A percentile compares a stretch with the other conserved stretches of the same genome.
These are phyloP conservation scores for Octodonta nipae DNA, from an alignment of 2,888 invertebrate genomes.

Conservation along the genomic window DNA sequence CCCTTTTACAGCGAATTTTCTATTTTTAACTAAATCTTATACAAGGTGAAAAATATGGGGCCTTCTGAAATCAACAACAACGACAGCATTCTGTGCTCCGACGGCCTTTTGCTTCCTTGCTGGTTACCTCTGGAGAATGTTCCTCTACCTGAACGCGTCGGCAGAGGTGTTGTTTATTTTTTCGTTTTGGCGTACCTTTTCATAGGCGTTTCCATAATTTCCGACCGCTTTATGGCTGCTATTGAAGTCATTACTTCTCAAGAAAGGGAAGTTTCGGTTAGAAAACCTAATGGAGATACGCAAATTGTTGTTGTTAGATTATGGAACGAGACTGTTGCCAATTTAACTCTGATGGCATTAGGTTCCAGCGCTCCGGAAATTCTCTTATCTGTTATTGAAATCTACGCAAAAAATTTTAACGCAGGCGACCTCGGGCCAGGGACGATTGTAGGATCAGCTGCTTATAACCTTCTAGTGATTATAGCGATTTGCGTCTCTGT, in stretches of 20 bases:
- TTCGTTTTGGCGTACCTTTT: conserved; percentile 82
- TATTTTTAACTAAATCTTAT: no score
- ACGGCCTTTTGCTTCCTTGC: conserved; percentile 75
- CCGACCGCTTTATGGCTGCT: conserved; percentile 97
- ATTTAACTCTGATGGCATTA: conserved; percentile 94
- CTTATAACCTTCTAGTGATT: conserved; percentile 96
- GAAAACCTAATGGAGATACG: conserved; percentile 73
- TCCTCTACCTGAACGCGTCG: conserved; percentile 58
- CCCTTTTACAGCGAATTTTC: no score
- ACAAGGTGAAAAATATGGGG: no score
- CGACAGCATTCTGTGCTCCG: no score
- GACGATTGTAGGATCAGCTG: conserved; percentile 96
- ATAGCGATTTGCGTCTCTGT: conserved; percentile 88
- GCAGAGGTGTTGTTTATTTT: conserved; percentile 86
- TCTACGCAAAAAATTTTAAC: conserved; percentile 86
- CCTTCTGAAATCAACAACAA: no score
- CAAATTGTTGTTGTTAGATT: conserved; percentile 85
- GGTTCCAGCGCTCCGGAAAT: conserved; percentile 99
- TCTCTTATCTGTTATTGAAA: conserved; percentile 91
- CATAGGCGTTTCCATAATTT: conserved; percentile 96
- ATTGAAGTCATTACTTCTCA: conserved; percentile 94
- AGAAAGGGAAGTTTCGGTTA: conserved; percentile 86
- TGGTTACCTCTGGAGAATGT: conserved; percentile 79
- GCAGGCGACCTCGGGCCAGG: conserved; percentile 96
- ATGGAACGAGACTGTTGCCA: conserved; percentile 99